Evolutionary conservation across 2,113 vertebrate species (phyloP), one percentile per base, ranked within the genome.

Genomic region (Colistium nudipinnis): DNA sequence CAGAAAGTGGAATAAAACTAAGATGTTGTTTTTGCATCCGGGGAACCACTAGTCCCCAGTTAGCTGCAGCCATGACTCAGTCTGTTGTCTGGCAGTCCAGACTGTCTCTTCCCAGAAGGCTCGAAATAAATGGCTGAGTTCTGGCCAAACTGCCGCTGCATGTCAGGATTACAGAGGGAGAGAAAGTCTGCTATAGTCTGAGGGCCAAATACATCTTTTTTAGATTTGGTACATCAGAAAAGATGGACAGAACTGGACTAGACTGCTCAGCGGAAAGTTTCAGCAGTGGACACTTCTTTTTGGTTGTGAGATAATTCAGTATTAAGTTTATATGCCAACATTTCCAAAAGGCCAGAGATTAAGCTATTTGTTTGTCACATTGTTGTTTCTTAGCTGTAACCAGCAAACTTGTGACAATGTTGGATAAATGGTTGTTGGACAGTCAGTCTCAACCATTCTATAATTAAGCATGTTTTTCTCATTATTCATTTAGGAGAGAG

Each of bases 41-140:
- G 17, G 38, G 45, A 71, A 17, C 28, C 30, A 56, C 16, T 1
- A 9, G 13, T 28, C 48, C 12, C 20, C 25, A 44, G 4, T 10
- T 20, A 68, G 48, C 28, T 47, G 35, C 14, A 68, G 61, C 52
- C 14, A 57, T 78, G 70, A 70, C 59, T 74, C 70, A 71, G 43
- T n/a, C n/a, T n/a, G n/a, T n/a, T n/a, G n/a, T n/a, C n/a, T n/a
- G n/a, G n/a, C n/a, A n/a, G n/a, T 14, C 47, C 12, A 53, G 25
- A 8, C 44, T n/a, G 35, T 55, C 68, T 55, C 62, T 80, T 73
- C 63, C 73, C 69, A 76, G 72, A 69, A 76, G 48, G 36, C 70
- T 41, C 59, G 30, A 74, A 75, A 74, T 77, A 77, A 59, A 77
- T 28, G 59, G 51, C 47, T 44, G 56, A 19, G 19, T 17, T 27